Conservation (phyloP, 2,888 invertebrate genomes). For the Stictocephala bisonia region DNA sequence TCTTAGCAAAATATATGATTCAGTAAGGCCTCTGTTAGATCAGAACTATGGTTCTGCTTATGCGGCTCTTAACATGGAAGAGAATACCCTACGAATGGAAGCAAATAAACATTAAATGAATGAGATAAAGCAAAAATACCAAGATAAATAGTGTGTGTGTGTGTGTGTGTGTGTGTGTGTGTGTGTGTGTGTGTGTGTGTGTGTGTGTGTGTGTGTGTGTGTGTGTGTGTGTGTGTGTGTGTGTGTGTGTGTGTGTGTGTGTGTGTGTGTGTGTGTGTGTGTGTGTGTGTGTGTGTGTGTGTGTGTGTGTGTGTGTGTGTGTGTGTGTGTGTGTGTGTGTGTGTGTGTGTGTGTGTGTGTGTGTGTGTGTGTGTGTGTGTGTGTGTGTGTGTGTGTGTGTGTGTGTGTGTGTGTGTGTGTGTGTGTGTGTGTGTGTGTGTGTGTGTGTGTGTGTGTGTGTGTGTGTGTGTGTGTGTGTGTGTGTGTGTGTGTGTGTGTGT, state of each 20-base stretch:
- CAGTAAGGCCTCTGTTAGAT: no score
- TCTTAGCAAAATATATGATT: no score
- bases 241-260: neutral
- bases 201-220: constrained; percentile 24
- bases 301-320: neutral
- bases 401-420: constrained; percentile 28
- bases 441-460: constrained; percentile 13
- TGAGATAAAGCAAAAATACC: no score
- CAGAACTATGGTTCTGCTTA: no score
- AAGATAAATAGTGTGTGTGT: constrained; percentile 12
- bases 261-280: neutral
- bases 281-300: neutral
- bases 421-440: constrained; percentile 13
- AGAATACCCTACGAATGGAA: no score
- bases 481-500: no score
- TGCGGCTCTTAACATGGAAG: no score
- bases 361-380: constrained; percentile 12
- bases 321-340: neutral
- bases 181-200: neutral
- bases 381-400: constrained; percentile 30
- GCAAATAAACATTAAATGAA: no score
- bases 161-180: no score
- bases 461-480: constrained; percentile 13
- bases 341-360: constrained; percentile 1
- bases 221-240: constrained; percentile 35